These are phyloP conservation scores for Tragelaphus scriptus DNA, from an alignment of 2,113 vertebrate species.

Conservation along the genomic window DNA sequence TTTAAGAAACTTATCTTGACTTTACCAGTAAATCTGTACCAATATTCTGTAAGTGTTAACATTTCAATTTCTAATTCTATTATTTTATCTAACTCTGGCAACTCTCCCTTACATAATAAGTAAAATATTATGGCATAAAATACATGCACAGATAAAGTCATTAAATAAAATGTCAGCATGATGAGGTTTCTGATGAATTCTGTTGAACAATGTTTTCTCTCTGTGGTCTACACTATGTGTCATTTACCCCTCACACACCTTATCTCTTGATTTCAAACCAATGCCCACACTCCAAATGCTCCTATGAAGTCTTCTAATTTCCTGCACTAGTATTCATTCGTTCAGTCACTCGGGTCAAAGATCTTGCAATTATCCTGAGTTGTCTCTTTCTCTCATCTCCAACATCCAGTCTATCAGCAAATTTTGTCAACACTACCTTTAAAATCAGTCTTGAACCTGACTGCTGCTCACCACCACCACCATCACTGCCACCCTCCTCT, in stretches of 20 bases:
- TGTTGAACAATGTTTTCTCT: not conserved
- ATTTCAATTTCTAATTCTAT: not conserved
- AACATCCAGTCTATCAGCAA: not conserved
- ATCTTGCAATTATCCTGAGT: not conserved
- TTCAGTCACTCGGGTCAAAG: not conserved
- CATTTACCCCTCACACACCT: not conserved
- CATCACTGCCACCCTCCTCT: not conserved
- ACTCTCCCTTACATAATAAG: not conserved
- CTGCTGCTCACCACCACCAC: not conserved
- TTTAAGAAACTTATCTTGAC: slow-evolving; percentile 4
- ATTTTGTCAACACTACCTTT: not conserved
- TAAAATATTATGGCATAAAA: not conserved
- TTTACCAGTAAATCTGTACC: not conserved
- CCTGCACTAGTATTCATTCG: not conserved
- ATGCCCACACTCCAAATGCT: not conserved
- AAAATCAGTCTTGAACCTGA: not conserved
- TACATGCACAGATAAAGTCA: not conserved
- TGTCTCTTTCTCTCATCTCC: not conserved
- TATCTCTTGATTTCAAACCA: not conserved
- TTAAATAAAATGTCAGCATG: not conserved
- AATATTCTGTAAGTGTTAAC: not conserved
- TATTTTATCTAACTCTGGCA: not conserved
- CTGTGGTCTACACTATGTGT: not conserved
- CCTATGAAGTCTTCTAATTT: not conserved
- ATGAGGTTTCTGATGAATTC: not conserved